Evolutionary conservation across 2,797 vertebrate species (phyloP).

Genomic region (Phrynocephalus forsythii): DNA sequence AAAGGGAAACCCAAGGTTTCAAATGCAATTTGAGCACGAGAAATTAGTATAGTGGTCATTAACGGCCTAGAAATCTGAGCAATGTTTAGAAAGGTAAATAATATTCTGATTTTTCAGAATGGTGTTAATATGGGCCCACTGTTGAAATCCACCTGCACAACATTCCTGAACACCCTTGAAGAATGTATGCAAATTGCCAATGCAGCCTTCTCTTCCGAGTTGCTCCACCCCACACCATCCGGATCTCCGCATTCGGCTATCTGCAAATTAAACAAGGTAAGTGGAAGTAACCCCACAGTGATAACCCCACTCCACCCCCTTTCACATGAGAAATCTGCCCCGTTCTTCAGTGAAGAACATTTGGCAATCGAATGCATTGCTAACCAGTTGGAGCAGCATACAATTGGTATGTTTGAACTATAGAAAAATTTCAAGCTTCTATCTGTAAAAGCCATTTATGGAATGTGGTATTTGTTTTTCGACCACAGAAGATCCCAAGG

Average conservation of each 20-base stretch:
- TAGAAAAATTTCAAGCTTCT: background rate
- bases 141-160: slow-evolving; percentile 95
- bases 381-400: background rate
- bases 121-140: slow-evolving; percentile 86
- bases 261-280: slow-evolving; percentile 90
- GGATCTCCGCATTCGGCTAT: slow-evolving; percentile 88
- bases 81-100: slow-evolving; percentile 29
- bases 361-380: no score
- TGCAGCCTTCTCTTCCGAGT: slow-evolving; percentile 87
- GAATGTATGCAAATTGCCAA: slow-evolving; percentile 99
- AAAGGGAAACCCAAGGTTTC: background rate
- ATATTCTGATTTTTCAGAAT: slow-evolving; percentile 69
- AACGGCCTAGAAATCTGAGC: background rate
- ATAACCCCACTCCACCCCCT: fast-evolving
- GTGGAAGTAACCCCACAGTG: background rate
- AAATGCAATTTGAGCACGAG: background rate
- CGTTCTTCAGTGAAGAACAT: background rate
- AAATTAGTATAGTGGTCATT: background rate
- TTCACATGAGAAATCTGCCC: background rate
- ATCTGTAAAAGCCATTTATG: background rate
- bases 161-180: slow-evolving; percentile 96
- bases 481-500: no score
- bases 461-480: background rate
- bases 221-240: slow-evolving; percentile 84
- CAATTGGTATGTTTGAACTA: background rate